phyloP scores from a whole-genome alignment of 2,113 vertebrate genomes.

The Acrocephalus kingi region DNA sequence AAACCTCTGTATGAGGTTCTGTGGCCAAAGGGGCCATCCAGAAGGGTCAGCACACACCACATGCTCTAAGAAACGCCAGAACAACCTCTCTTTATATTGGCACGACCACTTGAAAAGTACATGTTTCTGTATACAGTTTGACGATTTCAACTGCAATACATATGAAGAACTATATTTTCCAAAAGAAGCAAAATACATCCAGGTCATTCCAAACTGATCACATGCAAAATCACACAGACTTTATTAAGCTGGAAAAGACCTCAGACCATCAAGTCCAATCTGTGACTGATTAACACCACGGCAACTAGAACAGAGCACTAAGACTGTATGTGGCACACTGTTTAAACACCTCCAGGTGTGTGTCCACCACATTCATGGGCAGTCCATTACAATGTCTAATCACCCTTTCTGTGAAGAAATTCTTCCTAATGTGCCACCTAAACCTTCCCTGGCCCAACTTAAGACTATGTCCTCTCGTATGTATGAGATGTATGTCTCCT shows the following conservation, averaged over 20 bases:
- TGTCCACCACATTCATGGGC: not conserved
- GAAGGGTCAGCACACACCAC: not conserved
- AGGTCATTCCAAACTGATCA: not conserved
- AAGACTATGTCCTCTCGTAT: not conserved
- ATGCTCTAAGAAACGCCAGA: not conserved
- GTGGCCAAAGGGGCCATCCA: not conserved
- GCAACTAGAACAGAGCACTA: not conserved
- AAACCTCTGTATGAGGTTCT: too few relatives aligned
- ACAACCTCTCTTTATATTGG: not conserved
- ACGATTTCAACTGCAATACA: not conserved
- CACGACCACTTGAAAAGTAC: not conserved
- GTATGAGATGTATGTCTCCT: not conserved
- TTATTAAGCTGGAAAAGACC: not conserved
- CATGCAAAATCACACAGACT: not conserved
- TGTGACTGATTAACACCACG: not conserved
- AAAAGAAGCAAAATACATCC: not conserved
- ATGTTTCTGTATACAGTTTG: not conserved
- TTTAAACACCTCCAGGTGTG: not conserved
- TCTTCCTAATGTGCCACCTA: not conserved
- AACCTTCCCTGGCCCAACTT: not conserved
- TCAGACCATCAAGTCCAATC: not conserved
- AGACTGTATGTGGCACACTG: not conserved
- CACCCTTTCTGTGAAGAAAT: not conserved
- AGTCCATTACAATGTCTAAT: not conserved
- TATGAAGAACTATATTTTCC: not conserved